A percentile compares a stretch with the other conserved stretches of the same genome.
phyloP scores from a whole-genome alignment of 2,797 vertebrate genomes.

The Dendrocincla tyrannina region DNA sequence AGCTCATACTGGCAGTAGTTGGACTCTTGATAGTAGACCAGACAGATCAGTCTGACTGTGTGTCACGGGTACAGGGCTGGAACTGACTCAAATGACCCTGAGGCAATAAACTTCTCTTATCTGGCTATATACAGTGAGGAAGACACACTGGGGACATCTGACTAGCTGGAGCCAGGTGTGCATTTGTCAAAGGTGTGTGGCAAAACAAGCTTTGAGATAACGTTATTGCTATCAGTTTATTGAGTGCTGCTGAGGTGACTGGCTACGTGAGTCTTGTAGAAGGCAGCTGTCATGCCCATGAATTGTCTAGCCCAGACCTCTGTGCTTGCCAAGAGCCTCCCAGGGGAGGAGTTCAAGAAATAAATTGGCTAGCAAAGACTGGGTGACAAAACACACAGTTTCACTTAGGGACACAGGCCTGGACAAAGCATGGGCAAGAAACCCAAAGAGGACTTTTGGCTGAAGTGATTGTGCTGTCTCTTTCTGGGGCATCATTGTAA shows the following conservation, averaged over 20 bases:
- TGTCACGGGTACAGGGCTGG: background rate
- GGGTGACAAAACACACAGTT: background rate
- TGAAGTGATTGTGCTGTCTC: background rate
- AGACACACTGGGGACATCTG: background rate
- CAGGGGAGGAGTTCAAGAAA: background rate
- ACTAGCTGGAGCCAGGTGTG: background rate
- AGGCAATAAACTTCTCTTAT: background rate
- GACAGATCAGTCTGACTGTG: background rate
- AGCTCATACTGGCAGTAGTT: background rate
- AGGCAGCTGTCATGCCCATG: background rate
- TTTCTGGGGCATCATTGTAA: background rate
- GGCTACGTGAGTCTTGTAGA: accelerated
- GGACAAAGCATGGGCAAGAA: background rate
- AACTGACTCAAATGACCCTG: background rate
- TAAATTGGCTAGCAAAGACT: background rate
- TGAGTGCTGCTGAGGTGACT: background rate
- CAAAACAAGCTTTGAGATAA: background rate
- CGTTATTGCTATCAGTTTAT: background rate
- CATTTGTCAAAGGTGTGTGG: background rate
- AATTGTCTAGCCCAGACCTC: background rate
- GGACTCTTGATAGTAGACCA: background rate
- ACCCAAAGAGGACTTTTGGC: background rate
- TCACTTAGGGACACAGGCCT: background rate
- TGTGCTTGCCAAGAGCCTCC: background rate
- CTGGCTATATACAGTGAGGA: background rate